Base-by-base conservation (phyloP, 2,888 invertebrate genomes). In the Philaethria dido region DNA sequence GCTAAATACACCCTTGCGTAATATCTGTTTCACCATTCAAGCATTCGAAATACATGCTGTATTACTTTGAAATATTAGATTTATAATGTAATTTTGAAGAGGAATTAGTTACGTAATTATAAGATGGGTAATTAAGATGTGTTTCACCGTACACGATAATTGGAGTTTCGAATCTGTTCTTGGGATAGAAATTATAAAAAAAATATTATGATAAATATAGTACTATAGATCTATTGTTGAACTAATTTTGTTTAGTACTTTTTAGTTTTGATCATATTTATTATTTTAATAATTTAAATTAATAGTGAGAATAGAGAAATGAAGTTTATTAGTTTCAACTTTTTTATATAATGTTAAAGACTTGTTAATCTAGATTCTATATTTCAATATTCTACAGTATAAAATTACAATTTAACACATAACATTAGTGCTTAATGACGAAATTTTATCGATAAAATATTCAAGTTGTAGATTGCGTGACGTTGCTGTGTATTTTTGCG, bases 1-100 rank as follows among this genome's bases (percentile, higher is more conserved):
- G 52, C 39, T 64, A 57, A 60, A 63, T 39, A 60, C 59, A 44
- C 33, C 22, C 48, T 22, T 8, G 14, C 50, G 50, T 50, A 50
- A 50, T 50, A 29, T 50, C 29, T 50, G 25, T 29, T 50, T 50
- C 50, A n/a, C n/a, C 0, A 29, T 1, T 50, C 9, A 50, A 16
- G 9, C 29, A 14, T 29, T 9, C 22, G 14, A 2, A 13, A 55
- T 55, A 39, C 6, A 39, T 20, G 11, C 18, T 39, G 20, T 14
- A 6, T 55, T 39, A 14, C 39, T 39, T 20, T 13, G 20, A 8
- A 55, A 55, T 55, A n/a, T 36, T 18, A 36, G 20, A 20, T 14
- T 39, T 16, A 14, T 22, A n/a, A 50, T 9, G 25, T 29, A 1
- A 39, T 39, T 11, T 50, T 50, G 50, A 29, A 50, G 9, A 50